Conservation (phyloP, 2,113 vertebrate species). For the Clarias macrocephalus region DNA sequence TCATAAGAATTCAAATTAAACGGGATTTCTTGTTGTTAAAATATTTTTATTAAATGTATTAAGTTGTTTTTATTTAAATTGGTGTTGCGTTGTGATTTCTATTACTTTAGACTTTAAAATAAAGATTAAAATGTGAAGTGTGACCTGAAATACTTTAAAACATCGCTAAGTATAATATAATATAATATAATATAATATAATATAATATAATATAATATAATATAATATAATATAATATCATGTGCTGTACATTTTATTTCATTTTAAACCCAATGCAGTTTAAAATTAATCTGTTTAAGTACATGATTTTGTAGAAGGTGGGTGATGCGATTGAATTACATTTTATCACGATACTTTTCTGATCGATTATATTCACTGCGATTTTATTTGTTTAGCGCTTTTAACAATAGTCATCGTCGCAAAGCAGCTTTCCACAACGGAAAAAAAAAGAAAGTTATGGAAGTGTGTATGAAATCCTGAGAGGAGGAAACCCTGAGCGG, state of each 20-base stretch:
- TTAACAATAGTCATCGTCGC: no score
- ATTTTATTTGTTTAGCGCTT: no score
- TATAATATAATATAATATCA: not conserved
- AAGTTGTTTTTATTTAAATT: no score
- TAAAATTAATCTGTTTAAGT: not conserved
- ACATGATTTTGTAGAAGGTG: not conserved
- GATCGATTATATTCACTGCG: not conserved
- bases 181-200: not conserved
- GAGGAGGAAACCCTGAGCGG: no score
- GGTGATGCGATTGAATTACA: not conserved
- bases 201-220: not conserved
- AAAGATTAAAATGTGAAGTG: not conserved
- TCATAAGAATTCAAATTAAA: not conserved
- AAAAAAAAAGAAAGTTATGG: no score
- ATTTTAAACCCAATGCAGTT: not conserved
- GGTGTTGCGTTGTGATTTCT: not conserved
- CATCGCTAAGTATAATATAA: not conserved
- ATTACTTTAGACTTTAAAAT: not conserved
- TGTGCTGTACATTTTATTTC: not conserved
- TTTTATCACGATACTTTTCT: not conserved
- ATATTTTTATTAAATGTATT: not conserved
- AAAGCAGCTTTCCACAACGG: no score
- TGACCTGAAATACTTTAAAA: not conserved
- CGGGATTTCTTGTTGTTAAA: not conserved
- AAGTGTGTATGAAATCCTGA: no score